phyloP scores from a whole-genome alignment of 2,113 vertebrate species.

The Nothocercus nigrocapillus region DNA sequence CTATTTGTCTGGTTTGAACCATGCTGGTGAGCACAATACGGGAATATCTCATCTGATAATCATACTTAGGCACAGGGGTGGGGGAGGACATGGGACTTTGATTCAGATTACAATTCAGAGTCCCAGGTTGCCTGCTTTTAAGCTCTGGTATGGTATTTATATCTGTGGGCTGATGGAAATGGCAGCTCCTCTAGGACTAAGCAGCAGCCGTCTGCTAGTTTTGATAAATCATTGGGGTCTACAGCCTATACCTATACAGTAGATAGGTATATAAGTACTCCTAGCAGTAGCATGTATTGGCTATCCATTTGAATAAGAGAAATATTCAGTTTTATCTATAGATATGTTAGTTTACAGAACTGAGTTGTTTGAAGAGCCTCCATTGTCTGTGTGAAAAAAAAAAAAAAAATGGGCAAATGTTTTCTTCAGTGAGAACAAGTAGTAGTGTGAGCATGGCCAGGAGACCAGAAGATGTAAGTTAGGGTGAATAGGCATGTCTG shows the following conservation, averaged over 20 bases:
- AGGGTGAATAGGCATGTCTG: background rate
- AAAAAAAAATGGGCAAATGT: background rate
- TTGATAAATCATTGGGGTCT: background rate
- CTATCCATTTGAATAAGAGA: background rate
- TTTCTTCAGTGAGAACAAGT: background rate
- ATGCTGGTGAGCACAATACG: background rate
- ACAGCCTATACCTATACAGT: too few relatives aligned
- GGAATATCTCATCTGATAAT: background rate
- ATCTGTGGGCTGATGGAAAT: background rate
- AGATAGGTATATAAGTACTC: background rate
- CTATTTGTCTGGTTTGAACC: accelerated
- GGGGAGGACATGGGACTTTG: background rate
- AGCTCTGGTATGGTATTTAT: background rate
- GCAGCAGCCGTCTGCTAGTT: background rate
- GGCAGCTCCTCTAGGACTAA: background rate
- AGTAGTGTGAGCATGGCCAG: background rate
- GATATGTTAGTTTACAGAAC: background rate
- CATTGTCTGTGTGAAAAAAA: background rate
- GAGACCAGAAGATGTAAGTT: background rate
- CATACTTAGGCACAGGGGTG: accelerated
- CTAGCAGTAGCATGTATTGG: background rate
- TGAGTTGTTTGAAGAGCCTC: background rate
- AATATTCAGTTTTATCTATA: background rate
- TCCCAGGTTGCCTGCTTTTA: background rate
- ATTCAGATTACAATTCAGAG: background rate